phyloP scores from a whole-genome alignment of 1,140 invertebrate species.

The Lasioglossum albipes region DNA sequence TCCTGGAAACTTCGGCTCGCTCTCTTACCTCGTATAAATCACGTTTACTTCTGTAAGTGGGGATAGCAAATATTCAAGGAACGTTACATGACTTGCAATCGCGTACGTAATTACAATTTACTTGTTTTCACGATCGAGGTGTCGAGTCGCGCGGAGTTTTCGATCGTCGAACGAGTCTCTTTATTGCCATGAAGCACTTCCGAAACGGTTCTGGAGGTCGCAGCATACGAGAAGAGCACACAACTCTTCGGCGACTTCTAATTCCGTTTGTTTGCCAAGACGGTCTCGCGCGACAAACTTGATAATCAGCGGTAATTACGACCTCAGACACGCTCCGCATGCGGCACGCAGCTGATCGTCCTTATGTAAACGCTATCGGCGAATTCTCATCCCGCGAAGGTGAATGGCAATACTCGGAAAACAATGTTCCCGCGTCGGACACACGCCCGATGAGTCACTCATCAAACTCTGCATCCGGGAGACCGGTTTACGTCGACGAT shows the following conservation, averaged over 20 bases:
- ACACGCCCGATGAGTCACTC: background rate
- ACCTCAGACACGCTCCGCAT: background rate
- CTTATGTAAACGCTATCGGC: background rate
- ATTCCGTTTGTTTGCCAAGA: background rate
- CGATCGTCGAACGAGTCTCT: no score
- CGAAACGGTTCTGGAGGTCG: no score
- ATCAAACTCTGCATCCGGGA: background rate
- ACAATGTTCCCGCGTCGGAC: background rate
- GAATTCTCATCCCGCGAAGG: background rate
- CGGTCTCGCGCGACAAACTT: background rate
- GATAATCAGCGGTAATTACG: constrained; percentile 18
- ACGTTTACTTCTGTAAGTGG: no score
- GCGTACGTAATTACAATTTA: no score
- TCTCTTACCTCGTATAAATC: no score
- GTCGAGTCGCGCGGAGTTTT: no score
- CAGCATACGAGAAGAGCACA: no score
- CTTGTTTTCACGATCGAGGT: no score
- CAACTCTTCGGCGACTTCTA: background rate
- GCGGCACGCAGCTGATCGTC: background rate
- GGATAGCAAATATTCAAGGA: no score
- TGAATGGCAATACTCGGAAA: background rate
- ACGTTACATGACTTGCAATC: no score
- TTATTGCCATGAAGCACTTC: no score
- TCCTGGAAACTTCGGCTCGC: no score
- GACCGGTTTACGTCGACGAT: background rate